Evolutionary conservation across 2,113 vertebrate species (phyloP), one percentile per base, ranked within the genome.

Genomic region (sheep (Ovis aries)): DNA sequence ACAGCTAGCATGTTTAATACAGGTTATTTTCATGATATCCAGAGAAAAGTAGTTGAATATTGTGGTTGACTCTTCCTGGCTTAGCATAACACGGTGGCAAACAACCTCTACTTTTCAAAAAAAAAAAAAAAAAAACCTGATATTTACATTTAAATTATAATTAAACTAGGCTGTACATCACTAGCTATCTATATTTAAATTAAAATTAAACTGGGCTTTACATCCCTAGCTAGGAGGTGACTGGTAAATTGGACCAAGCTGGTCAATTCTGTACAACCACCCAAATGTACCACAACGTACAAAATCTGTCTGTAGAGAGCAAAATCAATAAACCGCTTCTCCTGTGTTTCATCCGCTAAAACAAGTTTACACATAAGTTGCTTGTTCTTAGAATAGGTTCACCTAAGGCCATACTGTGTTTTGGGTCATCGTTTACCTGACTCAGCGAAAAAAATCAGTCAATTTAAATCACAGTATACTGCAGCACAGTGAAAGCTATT

Each of bases 281-380:
- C 62, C 21, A 83, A 94, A 95, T 71, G 14, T 36, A 29, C n/a
- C 64, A 90, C n/a, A 64, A 84, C 67, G 25, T 84, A 90, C 27
- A 96, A 81, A 95, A 62, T 53, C 71, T 53, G 25, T 81, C 80
- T 95, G 29, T n/a, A 84, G 59, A 96, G 57, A 95, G 77, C 80
- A 97, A 97, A 87, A 90, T 96, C 95, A 98, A 98, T 91, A 93
- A 74, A 95, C 10, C 71, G 13, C 2, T 0, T 92, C 60, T 74
- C 57, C 31, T 77, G 64, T 94, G 84, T 67, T 90, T 91, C 88
- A 85, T 91, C 82, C 57, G 10, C 67, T 93, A 48, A 97, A 95
- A 77, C 90, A 94, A 97, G 94, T 94, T 95, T 96, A 97, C 57
- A 85, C 5, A 7, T 48, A 95, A 96, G 45, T 92, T 92, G 50